Evolutionary conservation across 2,797 vertebrate species (phyloP).

Genomic region (Telmatherina bonti): DNA sequence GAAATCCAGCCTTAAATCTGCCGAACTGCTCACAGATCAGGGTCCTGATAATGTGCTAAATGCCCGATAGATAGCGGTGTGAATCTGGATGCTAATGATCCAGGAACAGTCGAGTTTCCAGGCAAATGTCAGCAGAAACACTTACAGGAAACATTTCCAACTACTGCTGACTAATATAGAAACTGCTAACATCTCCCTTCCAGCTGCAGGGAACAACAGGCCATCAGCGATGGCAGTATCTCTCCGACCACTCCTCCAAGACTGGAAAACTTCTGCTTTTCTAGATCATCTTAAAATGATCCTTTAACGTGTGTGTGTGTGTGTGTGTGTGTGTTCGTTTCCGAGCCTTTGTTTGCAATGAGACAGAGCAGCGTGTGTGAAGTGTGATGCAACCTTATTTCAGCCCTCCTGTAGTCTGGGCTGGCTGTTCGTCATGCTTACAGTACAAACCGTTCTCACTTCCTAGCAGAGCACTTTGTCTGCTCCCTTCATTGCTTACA

Average conservation of each 20-base stretch:
- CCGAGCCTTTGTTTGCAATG: neutral
- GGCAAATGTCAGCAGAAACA: no score
- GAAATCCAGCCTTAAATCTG: no score
- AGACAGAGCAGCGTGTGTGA: neutral
- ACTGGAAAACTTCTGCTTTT: neutral
- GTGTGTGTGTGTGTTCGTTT: no score
- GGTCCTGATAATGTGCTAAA: no score
- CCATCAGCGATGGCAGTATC: no score
- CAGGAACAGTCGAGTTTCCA: neutral
- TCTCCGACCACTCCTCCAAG: neutral
- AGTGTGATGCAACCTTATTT: neutral
- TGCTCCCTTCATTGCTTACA: neutral
- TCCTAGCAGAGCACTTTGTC: slow-evolving; percentile 8
- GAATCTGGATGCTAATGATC: neutral
- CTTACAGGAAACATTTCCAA: no score
- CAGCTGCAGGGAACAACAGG: neutral
- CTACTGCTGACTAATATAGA: no score
- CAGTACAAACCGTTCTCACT: slow-evolving; percentile 26
- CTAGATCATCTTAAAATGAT: no score
- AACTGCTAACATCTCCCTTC: neutral
- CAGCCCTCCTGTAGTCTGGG: neutral
- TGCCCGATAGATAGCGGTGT: no score
- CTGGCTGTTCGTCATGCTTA: neutral
- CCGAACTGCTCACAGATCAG: no score
- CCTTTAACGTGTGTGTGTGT: neutral